Evolutionary conservation across 1,140 invertebrate species (phyloP).

Genomic region (Orchesella cincta): DNA sequence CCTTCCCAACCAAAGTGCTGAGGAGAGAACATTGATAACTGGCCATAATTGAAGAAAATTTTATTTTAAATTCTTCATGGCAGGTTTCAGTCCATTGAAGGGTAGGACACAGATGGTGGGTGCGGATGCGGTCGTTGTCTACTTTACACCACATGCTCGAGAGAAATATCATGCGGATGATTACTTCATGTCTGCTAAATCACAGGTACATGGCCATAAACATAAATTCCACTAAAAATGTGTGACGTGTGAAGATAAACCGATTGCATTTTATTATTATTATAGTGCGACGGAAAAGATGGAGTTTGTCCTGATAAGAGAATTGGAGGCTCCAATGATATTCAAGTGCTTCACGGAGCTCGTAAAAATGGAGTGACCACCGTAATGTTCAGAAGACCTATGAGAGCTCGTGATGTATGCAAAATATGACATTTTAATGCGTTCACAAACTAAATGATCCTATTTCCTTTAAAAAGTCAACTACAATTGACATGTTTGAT

Average conservation of each 20-base stretch:
- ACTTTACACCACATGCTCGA: slow-evolving; percentile 60
- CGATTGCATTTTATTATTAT: not conserved
- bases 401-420: slow-evolving; percentile 68
- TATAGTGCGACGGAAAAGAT: slow-evolving; percentile 63
- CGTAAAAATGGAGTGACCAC: slow-evolving; percentile 77
- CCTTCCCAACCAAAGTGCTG: not conserved
- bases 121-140: slow-evolving; percentile 80
- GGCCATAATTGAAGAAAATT: slow-evolving; percentile 29
- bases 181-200: slow-evolving; percentile 80
- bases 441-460: not conserved
- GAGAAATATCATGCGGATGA: slow-evolving; percentile 77
- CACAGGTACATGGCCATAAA: slow-evolving; percentile 60
- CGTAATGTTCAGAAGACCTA: slow-evolving; percentile 74
- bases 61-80: not conserved
- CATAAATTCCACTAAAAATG: slow-evolving; percentile 19
- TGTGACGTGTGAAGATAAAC: not conserved
- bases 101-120: slow-evolving; percentile 64
- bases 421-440: not conserved
- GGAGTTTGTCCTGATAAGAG: slow-evolving; percentile 84
- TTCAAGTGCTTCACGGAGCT: slow-evolving; percentile 69
- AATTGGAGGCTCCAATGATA: slow-evolving; percentile 79
- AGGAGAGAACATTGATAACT: slow-evolving; percentile 1
- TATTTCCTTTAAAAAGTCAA: slow-evolving; percentile 11
- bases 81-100: slow-evolving; percentile 49
- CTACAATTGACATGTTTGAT: slow-evolving; percentile 1